phyloP scores from a whole-genome alignment of 2,113 vertebrate genomes.

The Cariama cristata region DNA sequence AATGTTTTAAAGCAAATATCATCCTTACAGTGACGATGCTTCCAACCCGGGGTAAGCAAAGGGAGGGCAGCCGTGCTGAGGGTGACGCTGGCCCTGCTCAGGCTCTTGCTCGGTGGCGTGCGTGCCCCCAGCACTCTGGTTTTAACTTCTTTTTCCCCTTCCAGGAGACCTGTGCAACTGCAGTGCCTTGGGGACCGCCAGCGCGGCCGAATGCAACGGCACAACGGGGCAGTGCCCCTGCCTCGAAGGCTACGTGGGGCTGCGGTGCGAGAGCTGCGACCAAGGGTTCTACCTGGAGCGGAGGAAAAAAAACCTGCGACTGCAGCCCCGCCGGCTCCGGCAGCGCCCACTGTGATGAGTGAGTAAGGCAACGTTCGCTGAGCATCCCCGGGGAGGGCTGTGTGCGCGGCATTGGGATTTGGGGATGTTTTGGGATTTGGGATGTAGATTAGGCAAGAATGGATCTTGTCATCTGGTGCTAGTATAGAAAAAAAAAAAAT shows the following conservation, averaged over 20 bases:
- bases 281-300: constrained; percentile 35
- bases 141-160: constrained; percentile 1
- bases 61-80: neutral
- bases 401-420: accelerated
- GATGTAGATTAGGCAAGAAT: neutral
- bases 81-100: accelerated
- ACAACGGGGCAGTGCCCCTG: constrained; percentile 73
- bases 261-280: constrained; percentile 57
- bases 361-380: neutral
- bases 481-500: neutral
- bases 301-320: constrained; percentile 42
- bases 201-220: constrained; percentile 24
- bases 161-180: constrained; percentile 78
- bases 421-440: accelerated
- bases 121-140: neutral
- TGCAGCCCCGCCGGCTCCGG: constrained; percentile 60
- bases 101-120: accelerated
- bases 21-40: accelerated
- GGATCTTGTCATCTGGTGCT: neutral
- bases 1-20: neutral
- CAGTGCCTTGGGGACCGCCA: constrained; percentile 66
- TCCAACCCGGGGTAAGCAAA: neutral
- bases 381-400: accelerated
- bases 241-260: constrained; percentile 54
- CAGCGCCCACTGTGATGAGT: constrained; percentile 64